Conservation (phyloP, 2,113 vertebrate genomes). For the Ellobius talpinus region DNA sequence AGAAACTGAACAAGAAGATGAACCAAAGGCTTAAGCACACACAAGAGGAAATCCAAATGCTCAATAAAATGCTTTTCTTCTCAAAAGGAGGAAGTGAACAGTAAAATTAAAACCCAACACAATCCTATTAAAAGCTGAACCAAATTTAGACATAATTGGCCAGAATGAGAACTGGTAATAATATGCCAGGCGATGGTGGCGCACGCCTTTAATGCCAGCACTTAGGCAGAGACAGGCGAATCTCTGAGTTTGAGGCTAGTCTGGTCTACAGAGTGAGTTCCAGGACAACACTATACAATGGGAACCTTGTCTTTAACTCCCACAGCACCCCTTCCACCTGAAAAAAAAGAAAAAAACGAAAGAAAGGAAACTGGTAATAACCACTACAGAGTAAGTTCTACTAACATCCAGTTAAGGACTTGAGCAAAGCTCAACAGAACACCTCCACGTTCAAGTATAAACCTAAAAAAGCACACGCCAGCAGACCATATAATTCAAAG, state of each 20-base stretch:
- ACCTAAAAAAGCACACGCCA: background rate
- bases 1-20: background rate
- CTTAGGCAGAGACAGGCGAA: too few species aligned
- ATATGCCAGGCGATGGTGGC: too few species aligned
- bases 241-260: too few species aligned
- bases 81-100: slow-evolving; percentile 1
- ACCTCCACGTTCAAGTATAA: background rate
- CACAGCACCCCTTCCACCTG: too few species aligned
- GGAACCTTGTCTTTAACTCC: too few species aligned
- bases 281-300: too few species aligned
- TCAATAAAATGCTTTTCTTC: background rate
- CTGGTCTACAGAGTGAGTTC: too few species aligned
- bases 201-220: too few species aligned
- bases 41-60: background rate
- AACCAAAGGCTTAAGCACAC: background rate
- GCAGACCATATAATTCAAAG: background rate
- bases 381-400: background rate
- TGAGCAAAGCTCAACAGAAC: background rate
- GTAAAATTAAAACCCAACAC: slow-evolving; percentile 29
- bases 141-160: background rate
- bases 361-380: background rate
- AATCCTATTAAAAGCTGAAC: background rate
- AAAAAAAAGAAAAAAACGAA: too few species aligned
- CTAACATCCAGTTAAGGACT: background rate
- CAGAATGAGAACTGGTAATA: slow-evolving; percentile 1